phyloP scores from a whole-genome alignment of 2,113 vertebrate genomes.

The Apodemus sylvaticus region DNA sequence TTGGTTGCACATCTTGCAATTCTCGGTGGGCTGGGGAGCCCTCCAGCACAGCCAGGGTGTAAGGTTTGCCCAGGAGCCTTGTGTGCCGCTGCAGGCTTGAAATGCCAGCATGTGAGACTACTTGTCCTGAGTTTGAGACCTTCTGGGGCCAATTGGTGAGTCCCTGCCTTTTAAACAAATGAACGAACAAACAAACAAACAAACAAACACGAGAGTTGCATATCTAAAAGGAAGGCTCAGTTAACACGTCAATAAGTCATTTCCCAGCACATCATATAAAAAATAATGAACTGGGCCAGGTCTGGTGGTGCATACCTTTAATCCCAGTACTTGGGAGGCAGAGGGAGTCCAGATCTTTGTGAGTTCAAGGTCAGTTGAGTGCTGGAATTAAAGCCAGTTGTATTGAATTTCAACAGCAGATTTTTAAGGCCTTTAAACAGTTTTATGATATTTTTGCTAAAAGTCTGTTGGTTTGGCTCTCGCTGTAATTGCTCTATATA shows the following conservation, averaged over 20 bases:
- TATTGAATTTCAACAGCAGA: neutral
- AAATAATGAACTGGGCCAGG: neutral
- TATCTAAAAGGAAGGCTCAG: neutral
- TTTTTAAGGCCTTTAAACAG: neutral
- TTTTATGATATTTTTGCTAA: neutral
- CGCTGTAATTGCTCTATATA: neutral
- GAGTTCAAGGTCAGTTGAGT: neutral
- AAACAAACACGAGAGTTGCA: neutral
- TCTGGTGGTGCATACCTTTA: neutral
- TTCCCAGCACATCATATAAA: neutral
- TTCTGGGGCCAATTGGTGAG: neutral
- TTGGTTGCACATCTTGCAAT: neutral
- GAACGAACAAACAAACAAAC: neutral
- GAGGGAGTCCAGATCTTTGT: neutral
- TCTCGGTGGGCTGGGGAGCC: neutral
- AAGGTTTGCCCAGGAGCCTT: neutral
- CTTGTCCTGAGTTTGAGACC: neutral
- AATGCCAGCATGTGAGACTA: neutral
- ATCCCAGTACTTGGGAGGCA: neutral
- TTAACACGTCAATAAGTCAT: neutral
- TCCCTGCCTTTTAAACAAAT: neutral
- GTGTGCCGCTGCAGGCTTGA: neutral
- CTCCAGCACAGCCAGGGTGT: neutral
- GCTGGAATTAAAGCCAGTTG: neutral
- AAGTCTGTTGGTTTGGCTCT: neutral